Evolutionary conservation across 2,113 vertebrate genomes (phyloP), one percentile per base, ranked within the genome.

Genomic region (Talpa occidentalis): DNA sequence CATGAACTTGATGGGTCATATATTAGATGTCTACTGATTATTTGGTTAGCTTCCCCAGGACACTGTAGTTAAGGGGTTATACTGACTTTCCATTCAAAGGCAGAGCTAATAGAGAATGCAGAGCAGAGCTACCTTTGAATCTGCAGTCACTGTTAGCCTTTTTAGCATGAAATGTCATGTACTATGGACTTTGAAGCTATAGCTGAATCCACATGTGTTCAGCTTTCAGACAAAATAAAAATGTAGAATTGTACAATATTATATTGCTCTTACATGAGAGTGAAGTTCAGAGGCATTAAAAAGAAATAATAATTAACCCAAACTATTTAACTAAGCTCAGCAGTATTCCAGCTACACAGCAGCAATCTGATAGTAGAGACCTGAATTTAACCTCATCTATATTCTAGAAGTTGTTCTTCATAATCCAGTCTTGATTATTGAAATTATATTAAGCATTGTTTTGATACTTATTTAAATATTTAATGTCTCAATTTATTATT

Each of bases 141-240:
- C 94, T 44, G 79, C 78, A 96, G 89, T 96, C 78, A 59, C 22
- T 59, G 37, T 81, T 91, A 77, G 44, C 12, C n/a, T 94, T 95
- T 89, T 93, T 90, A 96, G 87, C 66, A n/a, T 76, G 73, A 96
- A 95, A 88, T 96, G 88, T 92, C 66, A 94, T 78, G 72, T 54
- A 30, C 56, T 73, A 4, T 32, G 49, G 90, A 97, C 94, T 98
- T 95, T 97, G 93, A 98, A 97, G 94, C 84, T 49, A 62, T 4
- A 88, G 0, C 4, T 94, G 87, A 96, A 96, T 97, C 89, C 73
- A 44, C 88, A 83, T 67, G 85, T 10, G 32, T 94, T 78, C 35
- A 72, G 12, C 86, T 86, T 96, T 87, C 52, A 59, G 78, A 93
- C 35, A 90, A 88, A 56, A 35, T 76, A 79, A 97, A 95, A 89